These are phyloP conservation scores for Chironomus striatipennis DNA, from an alignment of 1,140 invertebrate genomes.

Conservation along the genomic window DNA sequence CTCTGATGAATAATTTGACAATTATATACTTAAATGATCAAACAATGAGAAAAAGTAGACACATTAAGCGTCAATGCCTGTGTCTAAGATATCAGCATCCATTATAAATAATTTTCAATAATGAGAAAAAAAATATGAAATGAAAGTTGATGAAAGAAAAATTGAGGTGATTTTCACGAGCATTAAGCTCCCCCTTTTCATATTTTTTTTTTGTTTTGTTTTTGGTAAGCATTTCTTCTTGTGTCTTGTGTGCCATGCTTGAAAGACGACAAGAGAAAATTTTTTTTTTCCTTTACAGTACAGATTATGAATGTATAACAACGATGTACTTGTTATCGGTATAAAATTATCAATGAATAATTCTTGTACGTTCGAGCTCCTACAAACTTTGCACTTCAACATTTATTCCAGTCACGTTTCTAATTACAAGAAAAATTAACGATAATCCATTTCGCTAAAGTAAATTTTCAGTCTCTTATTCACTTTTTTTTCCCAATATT, in stretches of 20 bases:
- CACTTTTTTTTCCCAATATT: background rate
- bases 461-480: slow-evolving; percentile 9
- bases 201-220: background rate
- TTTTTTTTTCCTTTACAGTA: too few relatives aligned
- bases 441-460: slow-evolving; percentile 21
- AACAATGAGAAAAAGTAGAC: too few relatives aligned
- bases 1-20: background rate
- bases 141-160: background rate
- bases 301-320: slow-evolving; percentile 19
- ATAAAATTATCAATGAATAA: slow-evolving; percentile 21
- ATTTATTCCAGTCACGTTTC: slow-evolving; percentile 20
- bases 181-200: background rate
- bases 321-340: slow-evolving; percentile 17
- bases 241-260: too few relatives aligned
- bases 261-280: slow-evolving; percentile 2
- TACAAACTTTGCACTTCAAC: background rate
- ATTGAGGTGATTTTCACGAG: background rate
- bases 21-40: background rate
- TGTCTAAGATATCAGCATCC: too few relatives aligned
- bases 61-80: too few relatives aligned
- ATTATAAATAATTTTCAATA: too few relatives aligned
- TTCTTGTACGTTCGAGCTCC: background rate
- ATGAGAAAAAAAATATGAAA: too few relatives aligned
- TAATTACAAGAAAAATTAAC: slow-evolving; percentile 24
- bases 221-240: background rate